Base-by-base conservation (phyloP, 2,797 vertebrate genomes). In the Xyrichtys novacula region DNA sequence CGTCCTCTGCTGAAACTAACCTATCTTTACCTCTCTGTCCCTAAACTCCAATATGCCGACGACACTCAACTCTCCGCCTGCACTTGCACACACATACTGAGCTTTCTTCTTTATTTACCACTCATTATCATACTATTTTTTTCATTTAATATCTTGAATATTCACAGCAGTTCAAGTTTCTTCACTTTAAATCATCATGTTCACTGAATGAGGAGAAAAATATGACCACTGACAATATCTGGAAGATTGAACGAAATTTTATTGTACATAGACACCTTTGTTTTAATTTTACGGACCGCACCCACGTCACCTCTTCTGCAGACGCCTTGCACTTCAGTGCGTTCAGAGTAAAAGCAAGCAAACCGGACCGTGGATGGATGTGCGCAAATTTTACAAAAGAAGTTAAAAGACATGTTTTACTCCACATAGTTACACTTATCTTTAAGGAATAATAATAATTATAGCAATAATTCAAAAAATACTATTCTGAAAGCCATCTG, bases 381-480 rank as follows among this genome's bases (percentile, higher is more conserved):
- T 82, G 84, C 70, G 71, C 80, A 65, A 81, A 84, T 80, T 66
- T 86, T 80, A 52, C 64, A 87, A 82, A 71, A 65, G 53, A 74
- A 85, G 65, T 43, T 88, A 74, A 88, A 88, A 79, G 73, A 89
- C 87, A 82, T 74, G 60, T 85, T 91, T 55, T 85, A 90, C 79
- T 90, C 83, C 88, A 89, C 88, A 70, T 80, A 84, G 80, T 89
- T 85, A 90, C 90, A 89, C 80, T 86, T 83, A 88, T 89, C 69
- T 83, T 81, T 68, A 81, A 89, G 87, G 87, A 91, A 89, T 85
- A 88, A 85, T 65, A 60, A 59, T 49, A 61, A 85, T n/a, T n/a
- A n/a, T 84, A 71, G 48, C 74, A 81, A 89, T 73, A 83, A 88
- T 87, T 82, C 44, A 84, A 89, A 91, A 91, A 92, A 93, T 91